phyloP scores from a whole-genome alignment of 2,888 invertebrate species.

The Oxyscelio sp. region DNA sequence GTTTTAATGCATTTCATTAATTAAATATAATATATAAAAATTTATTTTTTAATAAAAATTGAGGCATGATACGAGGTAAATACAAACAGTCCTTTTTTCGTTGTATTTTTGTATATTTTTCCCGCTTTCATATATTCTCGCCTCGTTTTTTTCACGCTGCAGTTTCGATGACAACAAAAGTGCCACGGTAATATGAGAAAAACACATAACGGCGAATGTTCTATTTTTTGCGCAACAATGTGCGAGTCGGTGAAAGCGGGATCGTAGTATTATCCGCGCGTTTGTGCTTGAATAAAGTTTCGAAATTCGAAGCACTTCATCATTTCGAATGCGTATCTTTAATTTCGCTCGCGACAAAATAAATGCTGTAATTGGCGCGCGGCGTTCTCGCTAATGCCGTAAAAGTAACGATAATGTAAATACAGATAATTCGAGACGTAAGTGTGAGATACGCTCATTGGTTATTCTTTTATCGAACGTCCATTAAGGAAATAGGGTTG shows the following conservation, averaged over 20 bases:
- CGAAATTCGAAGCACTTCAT: constrained; percentile 50
- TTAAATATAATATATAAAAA: too few relatives aligned
- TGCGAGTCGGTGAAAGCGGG: constrained; percentile 21
- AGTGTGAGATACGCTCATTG: not conserved
- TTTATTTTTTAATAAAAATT: constrained; percentile 62
- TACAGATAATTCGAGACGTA: not conserved
- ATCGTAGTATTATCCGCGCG: constrained; percentile 45
- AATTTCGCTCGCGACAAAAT: constrained; percentile 27
- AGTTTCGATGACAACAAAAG: constrained; percentile 70
- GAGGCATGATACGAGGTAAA: constrained; percentile 35
- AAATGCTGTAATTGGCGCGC: constrained; percentile 26
- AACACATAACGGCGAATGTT: constrained; percentile 37
- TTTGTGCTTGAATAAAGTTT: constrained; percentile 48
- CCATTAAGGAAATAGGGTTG: constrained; percentile 12
- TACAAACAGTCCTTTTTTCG: constrained; percentile 49
- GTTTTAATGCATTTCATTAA: too few relatives aligned
- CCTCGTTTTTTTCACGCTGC: constrained; percentile 31
- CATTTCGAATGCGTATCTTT: constrained; percentile 37
- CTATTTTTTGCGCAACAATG: constrained; percentile 41
- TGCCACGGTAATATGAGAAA: constrained; percentile 56
- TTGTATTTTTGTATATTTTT: constrained; percentile 40
- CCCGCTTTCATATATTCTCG: not conserved
- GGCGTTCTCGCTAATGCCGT: constrained; percentile 17
- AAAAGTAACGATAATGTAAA: constrained; percentile 24
- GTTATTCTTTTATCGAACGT: constrained; percentile 3